Evolutionary conservation across 2,888 invertebrate species (phyloP), one percentile per base, ranked within the genome.

Genomic region (Lypha dubia): DNA sequence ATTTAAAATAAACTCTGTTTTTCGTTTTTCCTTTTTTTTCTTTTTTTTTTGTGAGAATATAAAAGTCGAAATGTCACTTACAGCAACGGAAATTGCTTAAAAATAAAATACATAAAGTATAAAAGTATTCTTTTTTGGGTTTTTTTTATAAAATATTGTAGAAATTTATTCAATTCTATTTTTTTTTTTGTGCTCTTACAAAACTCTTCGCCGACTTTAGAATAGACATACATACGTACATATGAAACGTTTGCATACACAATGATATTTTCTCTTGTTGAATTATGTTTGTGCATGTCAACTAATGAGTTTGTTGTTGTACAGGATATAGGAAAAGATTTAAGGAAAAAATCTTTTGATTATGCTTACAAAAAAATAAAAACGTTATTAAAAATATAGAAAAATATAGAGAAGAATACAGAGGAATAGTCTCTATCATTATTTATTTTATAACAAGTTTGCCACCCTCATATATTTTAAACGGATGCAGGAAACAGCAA

Each of bases 401-500:
- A 49, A 17, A 20, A 20, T 11, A 9, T 20, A 22, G 7, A n/a
- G 1, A 56, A 56, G 28, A 56, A 32, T 11, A 62, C 17, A 20
- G n/a, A n/a, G 51, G 22, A 13, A 24, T 56, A 58, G 20, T 9
- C 15, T 46, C 3, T 63, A 24, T 70, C 24, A 20, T 35, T 51
- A 22, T 41, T 63, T 38, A 35, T 35, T 38, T 38, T 38, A 3
- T 58, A 62, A 56, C 44, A 62, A 63, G 8, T 76, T 75, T 46
- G 13, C 32, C 77, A 80, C 68, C 68, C 81, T 46, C 67, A 58
- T 71, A 51, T 67, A 32, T 71, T 73, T 65, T 35, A 77, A 84
- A 68, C 90, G 90, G 90, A 89, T 88, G 83, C 88, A 89, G 90
- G 90, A 91, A 90, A 90, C 90, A 89, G 91, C 89, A 89, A 89